These are phyloP conservation scores for Lithobates sylvaticus DNA, from an alignment of 2,797 vertebrate genomes.

Conservation along the genomic window DNA sequence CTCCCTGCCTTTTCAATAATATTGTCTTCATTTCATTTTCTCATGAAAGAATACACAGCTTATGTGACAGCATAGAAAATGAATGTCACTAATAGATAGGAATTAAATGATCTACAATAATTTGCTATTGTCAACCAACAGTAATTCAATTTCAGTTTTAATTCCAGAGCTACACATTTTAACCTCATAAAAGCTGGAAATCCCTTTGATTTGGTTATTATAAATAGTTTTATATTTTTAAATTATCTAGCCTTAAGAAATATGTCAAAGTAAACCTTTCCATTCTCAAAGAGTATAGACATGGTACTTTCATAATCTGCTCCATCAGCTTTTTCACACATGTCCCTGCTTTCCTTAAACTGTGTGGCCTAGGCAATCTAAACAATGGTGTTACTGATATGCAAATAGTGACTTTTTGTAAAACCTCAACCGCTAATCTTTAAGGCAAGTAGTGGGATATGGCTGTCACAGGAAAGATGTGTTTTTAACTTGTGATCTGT, in stretches of 20 bases:
- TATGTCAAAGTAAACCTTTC: neutral
- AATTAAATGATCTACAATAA: constrained; percentile 56
- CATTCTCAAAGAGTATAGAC: no score
- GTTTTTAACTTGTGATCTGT: no score
- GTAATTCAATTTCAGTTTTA: constrained; percentile 45
- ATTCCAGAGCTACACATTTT: constrained; percentile 27
- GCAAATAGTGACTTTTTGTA: no score
- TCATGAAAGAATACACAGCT: constrained; percentile 39
- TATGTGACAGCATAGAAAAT: constrained; percentile 50
- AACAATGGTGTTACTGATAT: no score
- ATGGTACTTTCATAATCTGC: no score
- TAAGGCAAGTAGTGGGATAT: no score
- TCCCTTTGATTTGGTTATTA: neutral
- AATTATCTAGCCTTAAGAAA: neutral
- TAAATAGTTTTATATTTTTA: neutral
- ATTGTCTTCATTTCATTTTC: constrained; percentile 48
- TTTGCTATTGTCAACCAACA: constrained; percentile 53
- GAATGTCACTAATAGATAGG: constrained; percentile 55
- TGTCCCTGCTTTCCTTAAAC: no score
- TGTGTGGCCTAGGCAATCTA: no score
- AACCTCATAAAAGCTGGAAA: constrained; percentile 43
- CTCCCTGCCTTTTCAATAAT: constrained; percentile 30
- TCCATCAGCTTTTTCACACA: no score
- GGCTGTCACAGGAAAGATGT: no score
- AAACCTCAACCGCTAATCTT: no score